Percentiles rank a stretch among this genome's conserved stretches.
Conservation (phyloP, 30 jellyfish, hydroid and myxozoan genomes). For the Aurelia aurita region DNA sequence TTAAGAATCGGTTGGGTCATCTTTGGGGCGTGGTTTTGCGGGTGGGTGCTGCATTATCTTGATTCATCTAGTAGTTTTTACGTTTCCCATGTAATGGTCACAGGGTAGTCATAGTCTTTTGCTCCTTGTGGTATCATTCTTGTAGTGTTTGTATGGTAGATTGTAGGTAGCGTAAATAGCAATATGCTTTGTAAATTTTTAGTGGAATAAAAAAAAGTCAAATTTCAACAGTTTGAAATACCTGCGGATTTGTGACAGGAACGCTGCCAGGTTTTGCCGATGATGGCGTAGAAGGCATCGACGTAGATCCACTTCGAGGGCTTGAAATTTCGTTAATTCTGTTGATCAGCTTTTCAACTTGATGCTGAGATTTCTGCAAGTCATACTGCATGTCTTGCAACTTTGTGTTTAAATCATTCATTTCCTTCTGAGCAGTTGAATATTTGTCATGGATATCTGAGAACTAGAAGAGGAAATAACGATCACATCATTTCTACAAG, state of each 20-base stretch:
- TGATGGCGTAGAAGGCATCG: conserved; percentile 24
- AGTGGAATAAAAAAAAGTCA: too few species aligned
- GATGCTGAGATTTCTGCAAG: conserved; percentile 92
- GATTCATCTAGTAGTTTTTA: too few species aligned
- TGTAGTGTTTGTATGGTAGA: too few species aligned
- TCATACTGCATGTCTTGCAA: conserved; percentile 96
- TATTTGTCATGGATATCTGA: conserved; percentile 86
- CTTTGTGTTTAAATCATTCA: conserved; percentile 80
- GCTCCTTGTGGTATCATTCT: too few species aligned
- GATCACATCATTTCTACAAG: neutral
- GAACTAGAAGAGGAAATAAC: conserved; percentile 48
- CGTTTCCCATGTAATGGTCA: too few species aligned
- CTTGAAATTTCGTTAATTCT: conserved; percentile 79
- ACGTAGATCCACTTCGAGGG: conserved; percentile 48
- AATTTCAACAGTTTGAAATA: neutral
- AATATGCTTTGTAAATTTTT: too few species aligned
- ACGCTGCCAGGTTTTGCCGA: conserved; percentile 30
- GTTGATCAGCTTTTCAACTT: conserved; percentile 90
- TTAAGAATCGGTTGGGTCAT: too few species aligned
- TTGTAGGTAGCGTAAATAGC: too few species aligned
- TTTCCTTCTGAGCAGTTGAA: conserved; percentile 88
- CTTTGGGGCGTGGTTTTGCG: too few species aligned
- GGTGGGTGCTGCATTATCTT: too few species aligned
- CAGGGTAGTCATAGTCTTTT: too few species aligned
- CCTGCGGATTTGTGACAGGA: conserved; percentile 45